These are phyloP conservation scores for Cichladusa arquata DNA, from an alignment of 2,113 vertebrate genomes.

Conservation along the genomic window DNA sequence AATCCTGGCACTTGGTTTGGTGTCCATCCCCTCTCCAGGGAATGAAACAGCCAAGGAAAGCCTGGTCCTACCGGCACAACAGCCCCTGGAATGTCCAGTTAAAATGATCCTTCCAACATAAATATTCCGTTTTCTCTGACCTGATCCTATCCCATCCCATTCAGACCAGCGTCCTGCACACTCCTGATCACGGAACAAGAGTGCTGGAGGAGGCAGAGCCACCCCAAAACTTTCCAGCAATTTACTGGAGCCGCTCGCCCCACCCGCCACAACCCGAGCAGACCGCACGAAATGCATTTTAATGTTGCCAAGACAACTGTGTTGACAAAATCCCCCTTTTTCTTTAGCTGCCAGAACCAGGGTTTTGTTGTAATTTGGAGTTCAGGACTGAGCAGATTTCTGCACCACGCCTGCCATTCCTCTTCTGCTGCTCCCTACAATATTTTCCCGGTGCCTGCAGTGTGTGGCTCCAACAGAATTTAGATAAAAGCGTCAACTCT, in stretches of 20 bases:
- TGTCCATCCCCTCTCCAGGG: neutral
- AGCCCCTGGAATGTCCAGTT: rapidly evolving
- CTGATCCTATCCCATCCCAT: neutral
- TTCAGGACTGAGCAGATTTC: conserved; percentile 28
- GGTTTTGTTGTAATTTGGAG: conserved; percentile 21
- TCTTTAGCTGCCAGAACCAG: neutral
- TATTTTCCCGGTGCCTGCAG: neutral
- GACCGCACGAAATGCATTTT: neutral
- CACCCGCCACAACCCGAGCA: neutral
- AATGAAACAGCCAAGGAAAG: neutral
- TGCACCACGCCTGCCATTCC: neutral
- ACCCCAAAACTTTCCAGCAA: neutral
- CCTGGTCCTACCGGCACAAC: neutral
- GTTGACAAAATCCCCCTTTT: neutral
- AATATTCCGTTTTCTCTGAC: neutral
- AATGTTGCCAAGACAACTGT: conserved; percentile 45
- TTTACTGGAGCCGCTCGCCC: neutral
- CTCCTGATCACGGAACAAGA: rapidly evolving
- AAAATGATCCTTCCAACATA: neutral
- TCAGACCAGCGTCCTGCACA: rapidly evolving
- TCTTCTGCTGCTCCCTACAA: neutral
- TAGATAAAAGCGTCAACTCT: conserved; percentile 13
- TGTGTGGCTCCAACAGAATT: neutral
- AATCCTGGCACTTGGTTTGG: neutral
- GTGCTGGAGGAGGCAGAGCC: neutral